Conservation (phyloP, 1,140 invertebrate genomes). For the Asbolus verrucosus region DNA sequence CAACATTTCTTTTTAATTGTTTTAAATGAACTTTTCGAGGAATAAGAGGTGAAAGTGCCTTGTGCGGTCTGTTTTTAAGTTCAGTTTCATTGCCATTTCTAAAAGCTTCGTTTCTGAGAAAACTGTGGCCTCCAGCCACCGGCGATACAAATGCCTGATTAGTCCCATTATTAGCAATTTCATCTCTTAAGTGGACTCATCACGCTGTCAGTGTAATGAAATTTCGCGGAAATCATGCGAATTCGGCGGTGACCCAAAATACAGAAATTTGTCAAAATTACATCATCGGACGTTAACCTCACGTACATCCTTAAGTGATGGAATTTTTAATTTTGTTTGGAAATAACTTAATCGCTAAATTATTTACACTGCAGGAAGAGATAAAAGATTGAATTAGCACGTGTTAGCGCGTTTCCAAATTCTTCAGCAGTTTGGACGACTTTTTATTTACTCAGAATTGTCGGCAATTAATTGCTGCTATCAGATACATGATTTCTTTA, state of each 20-base stretch:
- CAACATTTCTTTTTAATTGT: not conserved
- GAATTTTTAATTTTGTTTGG: slow-evolving; percentile 5
- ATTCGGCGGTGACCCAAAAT: slow-evolving; percentile 22
- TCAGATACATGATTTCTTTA: too few species aligned
- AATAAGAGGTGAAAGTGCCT: slow-evolving; percentile 3
- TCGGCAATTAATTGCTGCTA: too few species aligned
- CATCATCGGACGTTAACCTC: slow-evolving; percentile 24
- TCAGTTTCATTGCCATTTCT: too few species aligned
- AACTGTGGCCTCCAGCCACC: not conserved
- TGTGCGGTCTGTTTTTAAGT: too few species aligned
- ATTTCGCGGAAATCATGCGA: slow-evolving; percentile 15
- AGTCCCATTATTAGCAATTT: too few species aligned
- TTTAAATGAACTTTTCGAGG: not conserved
- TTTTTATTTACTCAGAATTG: too few species aligned
- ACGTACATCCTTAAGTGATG: too few species aligned
- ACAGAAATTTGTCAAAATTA: slow-evolving; percentile 17
- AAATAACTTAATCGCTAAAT: slow-evolving; percentile 13
- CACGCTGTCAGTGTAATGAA: slow-evolving; percentile 22
- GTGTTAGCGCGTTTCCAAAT: too few species aligned
- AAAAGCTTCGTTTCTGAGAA: too few species aligned
- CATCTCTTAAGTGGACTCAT: too few species aligned
- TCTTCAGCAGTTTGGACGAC: too few species aligned
- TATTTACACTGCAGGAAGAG: not conserved
- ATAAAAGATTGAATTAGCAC: not conserved
- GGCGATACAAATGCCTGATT: not conserved